phyloP scores from a whole-genome alignment of 2,888 invertebrate genomes.

The Ischnura elegans region DNA sequence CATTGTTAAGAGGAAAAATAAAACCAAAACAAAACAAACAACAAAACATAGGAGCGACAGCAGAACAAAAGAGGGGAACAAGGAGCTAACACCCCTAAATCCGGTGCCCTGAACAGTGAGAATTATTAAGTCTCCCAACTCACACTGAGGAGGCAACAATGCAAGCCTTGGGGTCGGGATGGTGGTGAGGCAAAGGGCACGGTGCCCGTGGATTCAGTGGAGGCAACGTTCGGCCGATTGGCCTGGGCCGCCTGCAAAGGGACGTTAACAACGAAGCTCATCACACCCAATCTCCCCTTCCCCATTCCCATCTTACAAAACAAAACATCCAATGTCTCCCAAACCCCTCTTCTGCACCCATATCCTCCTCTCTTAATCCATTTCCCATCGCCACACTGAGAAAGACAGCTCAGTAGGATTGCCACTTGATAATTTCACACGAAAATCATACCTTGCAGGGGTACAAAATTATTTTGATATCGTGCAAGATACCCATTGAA shows the following conservation, averaged over 20 bases:
- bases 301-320: neutral
- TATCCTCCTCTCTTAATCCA: neutral
- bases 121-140: slow-evolving; percentile 69
- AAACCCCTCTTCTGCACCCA: neutral
- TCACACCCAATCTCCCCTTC: slow-evolving; percentile 42
- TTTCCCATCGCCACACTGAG: neutral
- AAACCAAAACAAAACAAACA: neutral
- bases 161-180: slow-evolving; percentile 71
- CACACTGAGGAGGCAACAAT: slow-evolving; percentile 71
- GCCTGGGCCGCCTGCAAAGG: slow-evolving; percentile 67
- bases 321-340: neutral
- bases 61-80: neutral
- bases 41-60: neutral
- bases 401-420: neutral
- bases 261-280: slow-evolving; percentile 19
- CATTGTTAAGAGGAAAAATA: neutral
- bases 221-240: slow-evolving; percentile 70
- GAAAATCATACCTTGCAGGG: too few species aligned
- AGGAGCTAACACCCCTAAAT: slow-evolving; percentile 60
- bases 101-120: slow-evolving; percentile 62
- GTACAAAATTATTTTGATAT: neutral
- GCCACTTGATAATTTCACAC: neutral
- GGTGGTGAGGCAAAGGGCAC: slow-evolving; percentile 70
- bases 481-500: neutral
- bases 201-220: slow-evolving; percentile 70